These are phyloP conservation scores for Phoxinus phoxinus DNA, from an alignment of 2,113 vertebrate species.

Conservation along the genomic window DNA sequence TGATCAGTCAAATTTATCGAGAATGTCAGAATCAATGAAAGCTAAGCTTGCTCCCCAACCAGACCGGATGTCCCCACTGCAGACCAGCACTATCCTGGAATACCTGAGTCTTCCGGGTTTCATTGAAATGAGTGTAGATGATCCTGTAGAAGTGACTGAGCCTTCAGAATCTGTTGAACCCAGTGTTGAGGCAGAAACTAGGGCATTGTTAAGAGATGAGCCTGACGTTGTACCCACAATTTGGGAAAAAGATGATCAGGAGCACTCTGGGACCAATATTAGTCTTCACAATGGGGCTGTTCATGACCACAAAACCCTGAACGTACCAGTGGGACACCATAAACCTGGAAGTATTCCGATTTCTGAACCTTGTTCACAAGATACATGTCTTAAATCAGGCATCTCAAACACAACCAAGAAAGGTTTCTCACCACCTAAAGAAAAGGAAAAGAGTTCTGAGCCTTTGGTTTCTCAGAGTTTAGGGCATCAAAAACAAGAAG, in stretches of 20 bases:
- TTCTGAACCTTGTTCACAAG: conserved; percentile 44
- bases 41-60: conserved; percentile 61
- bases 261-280: conserved; percentile 41
- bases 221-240: conserved; percentile 74
- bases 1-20: conserved; percentile 73
- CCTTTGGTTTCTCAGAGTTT: conserved; percentile 52
- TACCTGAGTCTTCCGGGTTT: conserved; percentile 81
- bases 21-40: conserved; percentile 71
- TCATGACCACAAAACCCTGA: conserved; percentile 19
- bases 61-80: conserved; percentile 70
- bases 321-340: neutral
- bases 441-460: conserved; percentile 64
- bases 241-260: conserved; percentile 71
- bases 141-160: conserved; percentile 69
- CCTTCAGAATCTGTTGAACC: conserved; percentile 48
- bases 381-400: conserved; percentile 56
- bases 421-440: conserved; percentile 2
- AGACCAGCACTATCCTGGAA: conserved; percentile 79
- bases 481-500: conserved; percentile 57
- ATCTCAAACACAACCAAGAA: conserved; percentile 61
- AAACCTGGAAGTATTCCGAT: conserved; percentile 44
- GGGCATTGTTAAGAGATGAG: conserved; percentile 57
- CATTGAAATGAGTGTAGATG: conserved; percentile 83
- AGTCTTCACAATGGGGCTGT: conserved; percentile 38
- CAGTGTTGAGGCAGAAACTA: conserved; percentile 52